Conservation (phyloP, 2,113 vertebrate genomes). For the Setophaga coronata region DNA sequence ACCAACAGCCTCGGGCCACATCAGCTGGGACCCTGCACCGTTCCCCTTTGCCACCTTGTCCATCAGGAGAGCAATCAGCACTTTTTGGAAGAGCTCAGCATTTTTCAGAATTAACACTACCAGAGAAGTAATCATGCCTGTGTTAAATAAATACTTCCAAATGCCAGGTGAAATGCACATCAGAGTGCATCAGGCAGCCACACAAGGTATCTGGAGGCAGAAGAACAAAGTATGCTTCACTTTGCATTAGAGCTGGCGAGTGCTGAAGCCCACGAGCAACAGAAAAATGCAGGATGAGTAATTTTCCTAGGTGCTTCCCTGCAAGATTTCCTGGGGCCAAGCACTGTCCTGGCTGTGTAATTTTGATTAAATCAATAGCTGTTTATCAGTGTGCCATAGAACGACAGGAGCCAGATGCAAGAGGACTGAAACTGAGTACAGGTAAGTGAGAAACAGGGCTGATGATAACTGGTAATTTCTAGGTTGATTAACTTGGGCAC, state of each 20-base stretch:
- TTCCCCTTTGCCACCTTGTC: neutral
- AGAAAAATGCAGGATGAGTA: slow-evolving; percentile 56
- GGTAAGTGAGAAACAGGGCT: neutral
- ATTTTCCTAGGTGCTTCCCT: slow-evolving; percentile 47
- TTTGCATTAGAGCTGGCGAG: slow-evolving; percentile 44
- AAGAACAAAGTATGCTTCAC: slow-evolving; percentile 66
- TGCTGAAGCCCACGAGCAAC: slow-evolving; percentile 43
- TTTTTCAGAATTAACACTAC: neutral
- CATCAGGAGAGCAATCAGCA: neutral
- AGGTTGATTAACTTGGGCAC: neutral
- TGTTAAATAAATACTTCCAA: slow-evolving; percentile 54
- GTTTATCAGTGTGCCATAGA: neutral
- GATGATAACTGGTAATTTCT: neutral
- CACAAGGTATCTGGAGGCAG: slow-evolving; percentile 63
- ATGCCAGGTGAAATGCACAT: slow-evolving; percentile 73
- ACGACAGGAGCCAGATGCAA: slow-evolving; percentile 28
- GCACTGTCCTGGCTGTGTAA: neutral
- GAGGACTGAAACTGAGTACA: neutral
- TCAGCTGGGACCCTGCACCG: slow-evolving; percentile 10
- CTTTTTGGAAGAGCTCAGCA: slow-evolving; percentile 8
- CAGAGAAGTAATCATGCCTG: neutral
- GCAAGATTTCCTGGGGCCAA: slow-evolving; percentile 28
- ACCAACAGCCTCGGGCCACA: neutral
- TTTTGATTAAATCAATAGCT: slow-evolving; percentile 18
- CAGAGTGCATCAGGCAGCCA: slow-evolving; percentile 40